A percentile compares a stretch with the other conserved stretches of the same genome.
Conservation (phyloP, 2,113 vertebrate genomes). For the Xiphorhynchus elegans region DNA sequence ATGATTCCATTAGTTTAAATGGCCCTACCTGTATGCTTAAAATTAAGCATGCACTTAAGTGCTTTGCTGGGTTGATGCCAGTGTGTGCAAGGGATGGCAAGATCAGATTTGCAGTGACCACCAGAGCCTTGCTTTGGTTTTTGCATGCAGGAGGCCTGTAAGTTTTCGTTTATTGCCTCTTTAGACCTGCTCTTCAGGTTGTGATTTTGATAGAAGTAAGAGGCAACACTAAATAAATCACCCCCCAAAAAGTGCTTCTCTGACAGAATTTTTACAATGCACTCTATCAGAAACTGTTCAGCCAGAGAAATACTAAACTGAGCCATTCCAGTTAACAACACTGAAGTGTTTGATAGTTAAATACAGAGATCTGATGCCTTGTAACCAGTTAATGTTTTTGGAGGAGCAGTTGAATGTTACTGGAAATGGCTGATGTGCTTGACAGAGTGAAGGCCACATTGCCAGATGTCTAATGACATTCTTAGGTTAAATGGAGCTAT, state of each 20-base stretch:
- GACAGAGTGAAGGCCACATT: not conserved
- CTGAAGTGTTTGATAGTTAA: not conserved
- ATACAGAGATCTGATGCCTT: not conserved
- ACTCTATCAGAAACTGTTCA: not conserved
- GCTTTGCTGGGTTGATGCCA: conserved; percentile 48
- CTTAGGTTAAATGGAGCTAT: not conserved
- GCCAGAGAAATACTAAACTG: not conserved
- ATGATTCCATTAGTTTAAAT: conserved; percentile 55
- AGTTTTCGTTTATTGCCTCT: not conserved
- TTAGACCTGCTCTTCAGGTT: not conserved
- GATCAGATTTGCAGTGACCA: not conserved
- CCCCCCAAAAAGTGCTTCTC: not conserved
- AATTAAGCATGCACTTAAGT: conserved; percentile 42
- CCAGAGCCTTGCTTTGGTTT: not conserved
- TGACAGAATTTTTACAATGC: not conserved
- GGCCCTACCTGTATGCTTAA: conserved; percentile 48
- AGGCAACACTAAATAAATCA: not conserved
- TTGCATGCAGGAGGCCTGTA: not conserved
- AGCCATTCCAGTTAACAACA: not conserved
- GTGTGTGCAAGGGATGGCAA: not conserved
- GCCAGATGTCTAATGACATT: conserved; percentile 22
- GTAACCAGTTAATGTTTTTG: not conserved
- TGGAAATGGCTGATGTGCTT: not conserved
- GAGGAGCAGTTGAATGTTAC: not conserved
- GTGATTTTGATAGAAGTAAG: not conserved